Conservation (phyloP, 2,888 invertebrate species). For the Andrena fulva region DNA sequence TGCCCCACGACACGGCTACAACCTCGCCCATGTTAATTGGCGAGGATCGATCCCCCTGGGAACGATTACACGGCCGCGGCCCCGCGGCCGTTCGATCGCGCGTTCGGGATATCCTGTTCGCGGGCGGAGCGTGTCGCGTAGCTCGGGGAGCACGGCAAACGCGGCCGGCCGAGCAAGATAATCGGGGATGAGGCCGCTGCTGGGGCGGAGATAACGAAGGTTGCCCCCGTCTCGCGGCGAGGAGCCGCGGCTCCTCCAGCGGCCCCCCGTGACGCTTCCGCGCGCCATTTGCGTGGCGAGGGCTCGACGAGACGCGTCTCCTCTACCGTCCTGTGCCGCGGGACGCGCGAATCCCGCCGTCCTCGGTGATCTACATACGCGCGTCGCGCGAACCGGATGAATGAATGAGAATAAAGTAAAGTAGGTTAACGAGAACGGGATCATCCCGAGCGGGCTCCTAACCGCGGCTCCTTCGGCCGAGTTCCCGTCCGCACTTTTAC, state of each 20-base stretch:
- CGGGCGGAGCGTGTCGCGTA: not conserved
- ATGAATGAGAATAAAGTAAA: slow-evolving; percentile 61
- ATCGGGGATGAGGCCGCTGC: slow-evolving; percentile 14
- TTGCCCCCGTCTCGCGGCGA: slow-evolving; percentile 14
- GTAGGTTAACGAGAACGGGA: slow-evolving; percentile 64
- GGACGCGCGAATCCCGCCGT: slow-evolving; percentile 20
- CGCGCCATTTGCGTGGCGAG: slow-evolving; percentile 52
- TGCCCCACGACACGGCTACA: slow-evolving; percentile 47
- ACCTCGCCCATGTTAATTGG: slow-evolving; percentile 67
- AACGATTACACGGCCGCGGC: slow-evolving; percentile 59
- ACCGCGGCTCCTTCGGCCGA: slow-evolving; percentile 32
- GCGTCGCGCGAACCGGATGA: slow-evolving; percentile 46
- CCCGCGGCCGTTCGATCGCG: slow-evolving; percentile 56
- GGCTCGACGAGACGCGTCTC: slow-evolving; percentile 36
- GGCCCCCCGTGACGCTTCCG: slow-evolving; percentile 7
- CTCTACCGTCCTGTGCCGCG: slow-evolving; percentile 9
- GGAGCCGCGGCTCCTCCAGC: not conserved
- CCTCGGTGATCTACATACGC: not conserved
- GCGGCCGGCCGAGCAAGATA: slow-evolving; percentile 2
- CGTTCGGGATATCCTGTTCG: slow-evolving; percentile 24
- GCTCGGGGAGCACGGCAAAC: slow-evolving; percentile 1
- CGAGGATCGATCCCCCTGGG: slow-evolving; percentile 57
- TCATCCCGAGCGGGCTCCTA: slow-evolving; percentile 37
- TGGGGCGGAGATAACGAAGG: slow-evolving; percentile 35
- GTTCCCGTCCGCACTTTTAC: not conserved